A percentile compares a stretch with the other conserved stretches of the same genome.
phyloP scores from a whole-genome alignment of 1,140 invertebrate genomes.

The Carcinoscorpius rotundicauda region DNA sequence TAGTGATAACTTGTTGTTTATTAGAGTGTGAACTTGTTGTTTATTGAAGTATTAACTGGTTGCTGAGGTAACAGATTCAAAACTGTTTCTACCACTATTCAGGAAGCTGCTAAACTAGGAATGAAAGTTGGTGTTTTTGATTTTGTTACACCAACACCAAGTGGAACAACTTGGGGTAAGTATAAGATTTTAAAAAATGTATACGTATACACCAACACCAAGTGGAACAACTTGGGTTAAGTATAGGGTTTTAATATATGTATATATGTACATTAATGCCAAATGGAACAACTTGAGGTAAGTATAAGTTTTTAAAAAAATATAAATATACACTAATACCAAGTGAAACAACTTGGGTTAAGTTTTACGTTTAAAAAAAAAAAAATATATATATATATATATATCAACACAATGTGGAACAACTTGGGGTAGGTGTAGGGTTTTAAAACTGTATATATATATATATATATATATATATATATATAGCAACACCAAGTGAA shows the following conservation, averaged over 20 bases:
- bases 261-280: slow-evolving; percentile 74
- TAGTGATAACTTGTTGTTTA: no score
- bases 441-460: no score
- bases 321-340: slow-evolving; percentile 74
- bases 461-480: no score
- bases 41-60: no score
- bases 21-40: no score
- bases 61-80: no score
- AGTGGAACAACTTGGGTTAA: slow-evolving; percentile 67
- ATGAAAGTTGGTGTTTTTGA: slow-evolving; percentile 86
- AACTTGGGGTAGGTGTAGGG: slow-evolving; percentile 75
- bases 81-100: no score
- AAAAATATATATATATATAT: no score
- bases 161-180: slow-evolving; percentile 70
- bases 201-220: slow-evolving; percentile 70
- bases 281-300: slow-evolving; percentile 65
- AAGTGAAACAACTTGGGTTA: slow-evolving; percentile 65
- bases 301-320: no score
- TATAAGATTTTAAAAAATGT: no score
- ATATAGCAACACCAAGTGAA: slow-evolving; percentile 63
- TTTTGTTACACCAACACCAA: slow-evolving; percentile 75
- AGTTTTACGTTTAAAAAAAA: no score
- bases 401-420: slow-evolving; percentile 68
- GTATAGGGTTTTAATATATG: no score
- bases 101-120: slow-evolving; percentile 54